A percentile compares a stretch with the other conserved stretches of the same genome.
Conservation (phyloP, 2,888 invertebrate species). For the Drosophila robusta region DNA sequence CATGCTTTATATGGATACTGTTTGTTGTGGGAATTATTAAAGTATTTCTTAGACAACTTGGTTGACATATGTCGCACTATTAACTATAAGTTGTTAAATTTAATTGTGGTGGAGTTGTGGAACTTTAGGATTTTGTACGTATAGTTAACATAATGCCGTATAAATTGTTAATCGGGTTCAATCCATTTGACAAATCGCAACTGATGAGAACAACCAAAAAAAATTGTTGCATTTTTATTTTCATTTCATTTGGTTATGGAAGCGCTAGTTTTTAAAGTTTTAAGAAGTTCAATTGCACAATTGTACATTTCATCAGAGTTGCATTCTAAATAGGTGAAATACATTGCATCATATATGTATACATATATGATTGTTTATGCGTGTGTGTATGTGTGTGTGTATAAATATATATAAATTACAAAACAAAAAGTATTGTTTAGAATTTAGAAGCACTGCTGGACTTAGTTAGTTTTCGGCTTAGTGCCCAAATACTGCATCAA, state of each 20-base stretch:
- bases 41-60: constrained; percentile 9
- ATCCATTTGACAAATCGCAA: constrained; percentile 26
- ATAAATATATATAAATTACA: constrained; percentile 21
- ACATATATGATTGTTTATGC: constrained; percentile 2
- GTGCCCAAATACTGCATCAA: constrained; percentile 76
- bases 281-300: constrained; percentile 47
- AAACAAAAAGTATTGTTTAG: constrained; percentile 9
- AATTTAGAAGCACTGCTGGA: neutral
- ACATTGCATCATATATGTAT: constrained; percentile 21
- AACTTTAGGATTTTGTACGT: constrained; percentile 31
- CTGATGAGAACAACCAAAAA: constrained; percentile 18
- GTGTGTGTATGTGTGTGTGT: constrained; percentile 8
- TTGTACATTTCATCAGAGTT: constrained; percentile 58
- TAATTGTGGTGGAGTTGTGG: constrained; percentile 10
- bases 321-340: constrained; percentile 25
- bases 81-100: constrained; percentile 5
- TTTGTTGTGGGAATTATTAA: constrained; percentile 2
- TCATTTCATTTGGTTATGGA: constrained; percentile 46
- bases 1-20: constrained; percentile 9
- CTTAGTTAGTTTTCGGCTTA: constrained; percentile 63
- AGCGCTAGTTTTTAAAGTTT: constrained; percentile 66
- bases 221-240: constrained; percentile 2
- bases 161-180: constrained; percentile 15
- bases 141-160: constrained; percentile 39
- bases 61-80: neutral